Percentiles rank a stretch among this genome's conserved stretches.
phyloP scores from a whole-genome alignment of 2,797 vertebrate genomes.

The Ctenopoma kingsleyae region DNA sequence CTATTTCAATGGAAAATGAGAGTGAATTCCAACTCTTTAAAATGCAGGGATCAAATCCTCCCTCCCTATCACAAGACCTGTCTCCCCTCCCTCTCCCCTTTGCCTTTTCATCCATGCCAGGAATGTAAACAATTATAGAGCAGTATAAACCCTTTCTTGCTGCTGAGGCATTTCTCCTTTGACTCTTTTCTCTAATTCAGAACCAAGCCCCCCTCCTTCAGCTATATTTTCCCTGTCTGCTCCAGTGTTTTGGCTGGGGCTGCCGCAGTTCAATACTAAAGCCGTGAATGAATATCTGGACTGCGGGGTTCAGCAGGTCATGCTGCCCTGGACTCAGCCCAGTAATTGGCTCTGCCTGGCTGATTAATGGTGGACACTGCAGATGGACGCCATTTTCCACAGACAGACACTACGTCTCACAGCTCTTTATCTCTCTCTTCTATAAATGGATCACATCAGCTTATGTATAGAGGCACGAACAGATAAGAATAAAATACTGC shows the following conservation, averaged over 20 bases:
- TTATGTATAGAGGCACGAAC: constrained; percentile 32
- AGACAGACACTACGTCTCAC: constrained; percentile 65
- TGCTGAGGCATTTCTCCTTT: constrained; percentile 52
- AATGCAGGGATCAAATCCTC: constrained; percentile 54
- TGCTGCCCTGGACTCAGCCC: constrained; percentile 64
- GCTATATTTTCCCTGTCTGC: constrained; percentile 36
- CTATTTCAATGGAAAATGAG: constrained; percentile 43
- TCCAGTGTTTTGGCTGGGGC: constrained; percentile 47
- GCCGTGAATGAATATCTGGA: constrained; percentile 73
- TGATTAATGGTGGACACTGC: constrained; percentile 83
- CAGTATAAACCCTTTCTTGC: constrained; percentile 58
- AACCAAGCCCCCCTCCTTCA: constrained; percentile 13
- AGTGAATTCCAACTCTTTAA: constrained; percentile 65
- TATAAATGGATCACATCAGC: constrained; percentile 58
- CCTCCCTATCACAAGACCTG: constrained; percentile 62
- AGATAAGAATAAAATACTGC: constrained; percentile 40
- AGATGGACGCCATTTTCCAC: constrained; percentile 80
- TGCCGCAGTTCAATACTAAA: constrained; percentile 49
- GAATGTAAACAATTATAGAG: constrained; percentile 80
- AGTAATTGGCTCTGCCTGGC: constrained; percentile 83
- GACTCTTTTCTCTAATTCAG: constrained; percentile 46
- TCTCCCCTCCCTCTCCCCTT: constrained; percentile 36
- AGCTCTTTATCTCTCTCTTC: constrained; percentile 53
- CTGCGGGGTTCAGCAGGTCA: constrained; percentile 73
- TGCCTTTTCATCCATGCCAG: constrained; percentile 70